These are phyloP conservation scores for Platygyra sinensis DNA, from an alignment of 64 coral and sea anemone genomes.

Conservation along the genomic window DNA sequence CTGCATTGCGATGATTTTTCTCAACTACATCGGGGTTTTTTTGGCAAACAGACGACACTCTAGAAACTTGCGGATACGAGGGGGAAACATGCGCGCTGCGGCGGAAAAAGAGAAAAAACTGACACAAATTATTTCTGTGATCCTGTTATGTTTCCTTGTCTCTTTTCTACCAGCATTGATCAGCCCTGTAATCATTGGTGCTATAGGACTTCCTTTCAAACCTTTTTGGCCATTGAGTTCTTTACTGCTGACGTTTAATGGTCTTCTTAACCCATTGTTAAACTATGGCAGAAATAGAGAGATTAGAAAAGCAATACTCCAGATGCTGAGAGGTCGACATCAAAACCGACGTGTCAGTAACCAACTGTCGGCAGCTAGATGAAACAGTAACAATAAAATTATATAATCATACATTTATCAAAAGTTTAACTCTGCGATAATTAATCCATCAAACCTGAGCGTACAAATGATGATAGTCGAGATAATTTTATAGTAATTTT, in stretches of 20 bases:
- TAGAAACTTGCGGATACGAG: neutral
- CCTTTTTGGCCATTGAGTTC: neutral
- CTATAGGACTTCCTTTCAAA: too few species aligned
- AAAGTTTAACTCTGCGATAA: too few species aligned
- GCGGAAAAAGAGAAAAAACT: neutral
- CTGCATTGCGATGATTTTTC: neutral
- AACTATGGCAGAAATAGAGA: neutral
- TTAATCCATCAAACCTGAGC: too few species aligned
- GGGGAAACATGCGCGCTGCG: neutral
- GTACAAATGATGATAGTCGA: too few species aligned
- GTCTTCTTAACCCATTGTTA: neutral
- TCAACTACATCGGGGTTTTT: too few species aligned
- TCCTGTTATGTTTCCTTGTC: neutral
- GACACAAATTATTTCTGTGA: neutral
- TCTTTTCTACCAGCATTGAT: neutral
- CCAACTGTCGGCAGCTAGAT: too few species aligned
- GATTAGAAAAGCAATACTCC: neutral
- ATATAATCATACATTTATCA: too few species aligned
- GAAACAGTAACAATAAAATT: too few species aligned
- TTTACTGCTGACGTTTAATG: neutral
- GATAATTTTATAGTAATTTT: too few species aligned
- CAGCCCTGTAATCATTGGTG: neutral
- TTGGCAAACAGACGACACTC: too few species aligned
- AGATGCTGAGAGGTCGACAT: too few species aligned
- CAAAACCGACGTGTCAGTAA: too few species aligned